phyloP scores from a whole-genome alignment of 1,140 invertebrate genomes.

The Liolophura sinensis region DNA sequence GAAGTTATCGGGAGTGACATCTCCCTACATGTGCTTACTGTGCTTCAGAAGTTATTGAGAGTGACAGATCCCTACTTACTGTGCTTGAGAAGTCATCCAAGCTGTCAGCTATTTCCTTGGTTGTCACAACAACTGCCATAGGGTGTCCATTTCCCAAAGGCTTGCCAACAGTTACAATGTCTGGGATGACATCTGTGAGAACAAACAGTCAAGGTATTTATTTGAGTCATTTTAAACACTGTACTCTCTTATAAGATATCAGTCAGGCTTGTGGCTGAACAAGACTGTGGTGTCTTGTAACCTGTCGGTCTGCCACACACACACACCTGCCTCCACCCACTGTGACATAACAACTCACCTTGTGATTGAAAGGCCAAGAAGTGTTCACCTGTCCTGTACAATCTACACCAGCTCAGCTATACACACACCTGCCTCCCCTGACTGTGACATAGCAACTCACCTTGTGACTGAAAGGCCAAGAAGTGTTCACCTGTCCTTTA shows the following conservation, averaged over 20 bases:
- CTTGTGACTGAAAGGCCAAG: no score
- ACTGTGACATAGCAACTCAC: no score
- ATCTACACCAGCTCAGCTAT: slow-evolving; percentile 99
- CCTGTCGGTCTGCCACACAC: no score
- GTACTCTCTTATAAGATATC: no score
- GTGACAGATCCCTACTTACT: slow-evolving; percentile 65
- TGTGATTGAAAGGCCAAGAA: slow-evolving; percentile 97
- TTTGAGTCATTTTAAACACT: no score
- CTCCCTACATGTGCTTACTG: no score
- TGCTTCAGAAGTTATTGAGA: no score
- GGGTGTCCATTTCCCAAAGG: slow-evolving; percentile 94
- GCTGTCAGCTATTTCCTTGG: slow-evolving; percentile 85
- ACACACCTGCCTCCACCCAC: slow-evolving; percentile 73
- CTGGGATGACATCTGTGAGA: slow-evolving; percentile 77
- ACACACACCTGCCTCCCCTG: no score
- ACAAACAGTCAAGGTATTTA: neutral
- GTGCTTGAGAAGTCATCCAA: slow-evolving; percentile 96
- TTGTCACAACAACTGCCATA: slow-evolving; percentile 95
- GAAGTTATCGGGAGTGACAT: no score
- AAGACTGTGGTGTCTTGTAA: no score
- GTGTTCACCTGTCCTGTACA: slow-evolving; percentile 85
- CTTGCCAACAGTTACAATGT: slow-evolving; percentile 97
- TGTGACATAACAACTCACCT: slow-evolving; percentile 57
- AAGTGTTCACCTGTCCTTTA: no score
- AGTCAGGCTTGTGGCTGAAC: no score